phyloP scores from a whole-genome alignment of 2,888 invertebrate genomes.

The Fissipunctia ypsillon region DNA sequence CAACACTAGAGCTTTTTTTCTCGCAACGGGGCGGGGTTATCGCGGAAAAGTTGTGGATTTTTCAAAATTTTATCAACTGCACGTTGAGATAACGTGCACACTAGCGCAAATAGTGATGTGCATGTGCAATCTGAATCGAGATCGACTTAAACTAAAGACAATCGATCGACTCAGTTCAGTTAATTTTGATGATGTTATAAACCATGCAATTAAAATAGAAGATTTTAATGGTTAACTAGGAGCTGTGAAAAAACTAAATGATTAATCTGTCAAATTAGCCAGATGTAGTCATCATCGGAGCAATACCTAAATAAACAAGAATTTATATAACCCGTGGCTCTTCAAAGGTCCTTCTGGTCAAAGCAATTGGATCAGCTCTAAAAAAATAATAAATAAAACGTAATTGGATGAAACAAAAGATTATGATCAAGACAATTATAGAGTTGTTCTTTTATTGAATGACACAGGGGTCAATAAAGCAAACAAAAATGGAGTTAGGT shows the following conservation, averaged over 20 bases:
- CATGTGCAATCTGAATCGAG: conserved; percentile 67
- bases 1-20: conserved; percentile 84
- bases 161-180: conserved; percentile 68
- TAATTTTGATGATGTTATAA: not conserved
- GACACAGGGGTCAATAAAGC: conserved; percentile 45
- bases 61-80: conserved; percentile 90
- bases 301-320: not conserved
- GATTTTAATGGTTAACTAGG: not conserved
- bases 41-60: conserved; percentile 90
- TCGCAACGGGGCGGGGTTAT: conserved; percentile 85
- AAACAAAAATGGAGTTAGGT: not conserved
- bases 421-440: conserved; percentile 46
- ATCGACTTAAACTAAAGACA: conserved; percentile 63
- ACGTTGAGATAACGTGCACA: conserved; percentile 81
- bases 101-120: conserved; percentile 81
- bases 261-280: not conserved
- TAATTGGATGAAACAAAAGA: conserved; percentile 53
- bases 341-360: not conserved
- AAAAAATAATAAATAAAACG: conserved; percentile 32
- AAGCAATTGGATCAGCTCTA: not conserved
- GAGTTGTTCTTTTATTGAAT: conserved; percentile 39
- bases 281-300: too few relatives aligned
- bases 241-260: not conserved
- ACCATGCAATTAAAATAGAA: not conserved
- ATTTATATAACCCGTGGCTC: not conserved